Evolutionary conservation across 2,113 vertebrate genomes (phyloP), one percentile per base, ranked within the genome.

Genomic region (Murina feae): DNA sequence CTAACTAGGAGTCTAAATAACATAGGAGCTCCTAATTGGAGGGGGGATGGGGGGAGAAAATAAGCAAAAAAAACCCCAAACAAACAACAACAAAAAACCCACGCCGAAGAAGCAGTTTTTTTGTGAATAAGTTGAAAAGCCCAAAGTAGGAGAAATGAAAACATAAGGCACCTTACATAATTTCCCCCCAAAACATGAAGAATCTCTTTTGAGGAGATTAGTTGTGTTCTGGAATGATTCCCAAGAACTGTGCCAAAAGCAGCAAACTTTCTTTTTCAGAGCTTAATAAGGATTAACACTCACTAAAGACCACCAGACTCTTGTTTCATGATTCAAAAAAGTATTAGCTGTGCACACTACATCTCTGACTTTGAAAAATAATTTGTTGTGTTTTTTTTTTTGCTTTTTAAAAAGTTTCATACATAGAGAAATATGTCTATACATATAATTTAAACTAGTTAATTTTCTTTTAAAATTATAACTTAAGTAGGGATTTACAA

Each of bases 141-240:
- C 66, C 74, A 1, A 87, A 82, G 90, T 3, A 92, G 88, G 83
- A 81, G 85, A 86, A 96, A 89, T 37, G 21, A 95, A 95, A 93
- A 93, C 69, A 95, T 1, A 44, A 78, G 92, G 66, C 20, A 6
- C 55, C 84, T 87, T 53, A 89, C 47, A 93, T 66, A 89, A 90
- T 58, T 78, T 79, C 25, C 86, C 63, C 88, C 9, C n/a, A 74
- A 96, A 78, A 88, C 69, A 42, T 95, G 17, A 66, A 86, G 65
- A 53, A 53, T 86, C 86, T 91, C 93, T 39, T 92, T 68, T 79
- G 94, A 93, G 75, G 95, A 86, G 94, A 91, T 95, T 88, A 90
- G 86, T 74, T 42, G 35, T 21, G 4, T 72, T 89, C 81, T 94
- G 81, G 87, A 96, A 93, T 78, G 81, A 89, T 25, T 72, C 84